A percentile compares a stretch with the other conserved stretches of the same genome.
These are phyloP conservation scores for Coronaproctus castanopsis DNA, from an alignment of 2,888 invertebrate species.

Conservation along the genomic window DNA sequence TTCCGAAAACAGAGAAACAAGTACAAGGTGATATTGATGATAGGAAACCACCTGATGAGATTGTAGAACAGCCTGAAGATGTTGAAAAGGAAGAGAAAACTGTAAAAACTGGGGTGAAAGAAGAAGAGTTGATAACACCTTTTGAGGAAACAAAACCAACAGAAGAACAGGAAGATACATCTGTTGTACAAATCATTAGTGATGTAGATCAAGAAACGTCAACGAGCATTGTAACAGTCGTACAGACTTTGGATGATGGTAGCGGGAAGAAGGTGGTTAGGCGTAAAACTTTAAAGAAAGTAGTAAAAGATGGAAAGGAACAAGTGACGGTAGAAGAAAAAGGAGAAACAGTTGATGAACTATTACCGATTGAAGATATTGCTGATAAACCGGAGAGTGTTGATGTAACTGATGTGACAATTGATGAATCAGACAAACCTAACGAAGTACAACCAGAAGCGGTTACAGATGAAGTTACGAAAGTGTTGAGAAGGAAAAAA, in stretches of 20 bases:
- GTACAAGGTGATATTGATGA: too few species aligned
- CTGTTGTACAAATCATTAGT: too few species aligned
- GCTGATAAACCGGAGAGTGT: not conserved
- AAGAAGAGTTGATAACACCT: too few species aligned
- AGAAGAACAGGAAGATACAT: not conserved
- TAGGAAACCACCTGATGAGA: not conserved
- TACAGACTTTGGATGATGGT: too few species aligned
- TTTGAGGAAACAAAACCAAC: not conserved
- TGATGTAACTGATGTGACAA: slow-evolving; percentile 15
- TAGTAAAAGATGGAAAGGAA: not conserved
- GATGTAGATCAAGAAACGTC: too few species aligned
- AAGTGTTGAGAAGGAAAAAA: slow-evolving; percentile 23
- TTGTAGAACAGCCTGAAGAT: not conserved
- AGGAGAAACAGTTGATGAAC: not conserved
- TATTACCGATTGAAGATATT: not conserved
- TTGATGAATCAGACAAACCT: slow-evolving; percentile 23
- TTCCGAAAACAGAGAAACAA: too few species aligned
- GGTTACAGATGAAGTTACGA: slow-evolving; percentile 13
- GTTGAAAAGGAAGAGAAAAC: slow-evolving; percentile 4
- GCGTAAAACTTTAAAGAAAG: not conserved
- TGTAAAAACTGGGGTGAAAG: too few species aligned
- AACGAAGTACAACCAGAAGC: slow-evolving; percentile 21
- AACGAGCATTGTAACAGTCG: too few species aligned
- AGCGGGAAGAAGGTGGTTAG: too few species aligned
- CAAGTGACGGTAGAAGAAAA: not conserved